Evolutionary conservation across 2,797 vertebrate species (phyloP), one percentile per base, ranked within the genome.

Genomic region (Erithacus rubecula): DNA sequence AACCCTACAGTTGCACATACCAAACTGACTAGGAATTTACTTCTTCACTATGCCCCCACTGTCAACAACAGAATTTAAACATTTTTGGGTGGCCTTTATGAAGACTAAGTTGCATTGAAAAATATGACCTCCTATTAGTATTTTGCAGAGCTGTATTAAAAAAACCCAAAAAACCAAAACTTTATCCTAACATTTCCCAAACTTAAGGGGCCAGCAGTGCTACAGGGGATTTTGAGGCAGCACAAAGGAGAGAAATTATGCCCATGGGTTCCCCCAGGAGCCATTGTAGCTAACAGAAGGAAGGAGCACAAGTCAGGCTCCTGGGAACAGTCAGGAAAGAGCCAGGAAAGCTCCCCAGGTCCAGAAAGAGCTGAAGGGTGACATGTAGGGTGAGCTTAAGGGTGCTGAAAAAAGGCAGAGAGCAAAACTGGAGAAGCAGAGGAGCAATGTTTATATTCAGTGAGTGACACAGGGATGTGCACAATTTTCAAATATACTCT

Each of bases 141-240:
- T 55, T 87, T 78, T 67, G 7, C 32, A 84, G 53, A 68, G 19
- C 2, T 39, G 10, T 6, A 19, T 37, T 7, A 65, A 74, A 81
- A 86, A 58, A 63, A 62, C 13, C 11, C 22, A 47, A 46, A 46
- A 47, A 47, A 47, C 8, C 11, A 44, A 51, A 41, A 30, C 5
- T 17, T 80, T 29, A 44, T 23, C 22, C 12, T 58, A 36, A 43
- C 0, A 0, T 58, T 87, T 58, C 39, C 46, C 21, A 43, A 17
- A 18, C 9, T 71, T 37, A 56, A 53, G 30, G 6, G 9, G 17
- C 5, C 44, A 76, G 39, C 37, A 87, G 6, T 21, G 27, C 32
- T 58, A 12, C 8, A 53, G 36, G 24, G 34, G 14, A 63, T 32
- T 44, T 51, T 0, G 0, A 49, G 44, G 23, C 6, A 44, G 29